A percentile compares a stretch with the other conserved stretches of the same genome.
These are phyloP conservation scores for Fulica atra DNA, from an alignment of 2,113 vertebrate species.

Conservation along the genomic window DNA sequence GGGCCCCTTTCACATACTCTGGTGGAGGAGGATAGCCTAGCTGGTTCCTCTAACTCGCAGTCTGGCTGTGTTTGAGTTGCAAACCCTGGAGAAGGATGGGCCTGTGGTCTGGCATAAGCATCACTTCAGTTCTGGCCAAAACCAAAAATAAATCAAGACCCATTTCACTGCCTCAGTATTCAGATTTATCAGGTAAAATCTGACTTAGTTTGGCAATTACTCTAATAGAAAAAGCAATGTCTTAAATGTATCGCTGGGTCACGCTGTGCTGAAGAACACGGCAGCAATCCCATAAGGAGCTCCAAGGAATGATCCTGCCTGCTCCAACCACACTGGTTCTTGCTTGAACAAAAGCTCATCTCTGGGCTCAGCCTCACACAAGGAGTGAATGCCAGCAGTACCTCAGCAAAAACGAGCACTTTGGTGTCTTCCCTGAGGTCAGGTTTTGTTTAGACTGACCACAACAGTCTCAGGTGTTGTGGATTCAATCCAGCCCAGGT, in stretches of 20 bases:
- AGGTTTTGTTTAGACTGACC: background rate
- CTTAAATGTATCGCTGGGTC: background rate
- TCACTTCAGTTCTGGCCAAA: background rate
- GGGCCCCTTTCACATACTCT: background rate
- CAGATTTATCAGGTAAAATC: slow-evolving; percentile 22
- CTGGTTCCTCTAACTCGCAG: accelerated
- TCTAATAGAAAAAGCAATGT: background rate
- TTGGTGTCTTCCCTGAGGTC: background rate
- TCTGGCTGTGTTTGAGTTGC: background rate
- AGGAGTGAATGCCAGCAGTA: background rate
- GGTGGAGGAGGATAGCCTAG: background rate
- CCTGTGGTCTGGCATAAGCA: background rate
- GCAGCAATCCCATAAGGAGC: background rate
- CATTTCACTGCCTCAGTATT: background rate
- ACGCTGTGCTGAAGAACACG: background rate
- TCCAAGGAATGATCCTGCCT: background rate
- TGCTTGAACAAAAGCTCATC: background rate
- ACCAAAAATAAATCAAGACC: background rate
- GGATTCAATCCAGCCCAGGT: background rate
- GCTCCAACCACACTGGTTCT: background rate
- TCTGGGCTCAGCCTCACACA: background rate
- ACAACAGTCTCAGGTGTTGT: background rate
- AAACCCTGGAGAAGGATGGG: background rate
- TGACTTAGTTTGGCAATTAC: background rate
- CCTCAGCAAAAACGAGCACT: background rate